Evolutionary conservation across 2,113 vertebrate genomes (phyloP), one percentile per base, ranked within the genome.

Genomic region (Myocastor coypus): DNA sequence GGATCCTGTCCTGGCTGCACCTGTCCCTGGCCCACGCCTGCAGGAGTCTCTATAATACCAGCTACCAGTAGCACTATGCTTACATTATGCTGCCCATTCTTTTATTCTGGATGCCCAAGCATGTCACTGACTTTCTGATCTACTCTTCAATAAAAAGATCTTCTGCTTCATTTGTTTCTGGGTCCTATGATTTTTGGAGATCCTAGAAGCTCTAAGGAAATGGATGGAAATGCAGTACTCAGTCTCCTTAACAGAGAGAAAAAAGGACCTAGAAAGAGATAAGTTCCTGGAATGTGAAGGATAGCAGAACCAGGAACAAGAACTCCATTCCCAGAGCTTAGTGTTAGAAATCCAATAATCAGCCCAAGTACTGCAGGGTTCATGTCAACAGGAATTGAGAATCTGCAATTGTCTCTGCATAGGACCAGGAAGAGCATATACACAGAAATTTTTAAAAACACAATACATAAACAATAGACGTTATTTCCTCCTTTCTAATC

Each of bases 71-170:
- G 11, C 66, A 30, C 2, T 1, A 3, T 13, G 24, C 26, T 28
- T 46, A 30, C 77, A 22, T 24, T 24, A 10, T 37, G 5, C 1
- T 68, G 69, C 8, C 16, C 63, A 11, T 73, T 34, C 69, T 40
- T 87, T 40, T 3, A 32, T 1, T 14, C 52, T 37, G n/a, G 40
- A 80, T 34, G 13, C 34, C 80, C 88, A 46, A 8, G 24, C 13
- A 52, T 77, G 57, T 61, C 61, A 52, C 22, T 30, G 59, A 14
- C 19, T 69, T 46, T 30, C 55, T 85, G 5, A 26, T 6, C 32
- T 26, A 80, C 63, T 87, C 89, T n/a, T 46, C 77, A 97, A 93
- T 92, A 63, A 86, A 52, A n/a, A 68, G 22, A 78, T 4, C 30
- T 86, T 94, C 28, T 55, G 32, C 63, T n/a, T 30, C n/a, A 40